A percentile compares a stretch with the other conserved stretches of the same genome.
phyloP scores from a whole-genome alignment of 35 echinoderm and acorn worm genomes.

The Lytechinus variegatus region DNA sequence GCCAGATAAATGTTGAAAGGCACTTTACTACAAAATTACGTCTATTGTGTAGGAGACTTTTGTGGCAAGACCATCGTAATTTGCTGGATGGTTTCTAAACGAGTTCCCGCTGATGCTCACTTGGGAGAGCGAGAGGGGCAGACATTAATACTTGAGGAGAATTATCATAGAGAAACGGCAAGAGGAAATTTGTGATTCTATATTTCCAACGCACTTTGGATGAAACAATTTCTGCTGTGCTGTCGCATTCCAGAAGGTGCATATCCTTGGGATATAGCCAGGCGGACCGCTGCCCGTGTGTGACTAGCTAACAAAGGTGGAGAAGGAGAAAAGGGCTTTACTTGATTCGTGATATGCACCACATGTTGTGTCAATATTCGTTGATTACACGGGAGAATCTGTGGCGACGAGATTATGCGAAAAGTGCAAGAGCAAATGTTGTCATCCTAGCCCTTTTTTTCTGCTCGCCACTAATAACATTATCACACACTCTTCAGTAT shows the following conservation, averaged over 20 bases:
- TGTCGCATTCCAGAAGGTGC: constrained; percentile 22
- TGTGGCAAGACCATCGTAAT: neutral
- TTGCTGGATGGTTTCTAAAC: constrained; percentile 11
- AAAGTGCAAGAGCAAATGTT: constrained; percentile 45
- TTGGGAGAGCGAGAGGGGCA: neutral
- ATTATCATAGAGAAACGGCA: neutral
- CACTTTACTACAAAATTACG: constrained; percentile 19
- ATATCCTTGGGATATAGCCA: constrained; percentile 1
- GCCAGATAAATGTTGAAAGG: neutral
- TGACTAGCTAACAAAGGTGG: neutral
- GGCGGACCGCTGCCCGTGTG: neutral
- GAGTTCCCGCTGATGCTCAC: neutral
- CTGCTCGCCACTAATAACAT: neutral
- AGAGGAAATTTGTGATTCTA: neutral
- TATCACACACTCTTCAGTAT: neutral
- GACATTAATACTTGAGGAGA: neutral
- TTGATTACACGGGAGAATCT: constrained; percentile 33
- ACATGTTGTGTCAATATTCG: constrained; percentile 49
- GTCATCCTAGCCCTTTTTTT: neutral
- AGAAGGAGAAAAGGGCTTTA: constrained; percentile 2
- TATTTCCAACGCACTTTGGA: neutral
- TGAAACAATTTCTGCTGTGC: neutral
- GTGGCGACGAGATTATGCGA: constrained; percentile 14
- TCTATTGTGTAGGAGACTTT: neutral
- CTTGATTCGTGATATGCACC: constrained; percentile 42